Percentiles rank a stretch among this genome's conserved stretches.
Conservation (phyloP, 1,140 invertebrate genomes). For the Trissolcus basalis region DNA sequence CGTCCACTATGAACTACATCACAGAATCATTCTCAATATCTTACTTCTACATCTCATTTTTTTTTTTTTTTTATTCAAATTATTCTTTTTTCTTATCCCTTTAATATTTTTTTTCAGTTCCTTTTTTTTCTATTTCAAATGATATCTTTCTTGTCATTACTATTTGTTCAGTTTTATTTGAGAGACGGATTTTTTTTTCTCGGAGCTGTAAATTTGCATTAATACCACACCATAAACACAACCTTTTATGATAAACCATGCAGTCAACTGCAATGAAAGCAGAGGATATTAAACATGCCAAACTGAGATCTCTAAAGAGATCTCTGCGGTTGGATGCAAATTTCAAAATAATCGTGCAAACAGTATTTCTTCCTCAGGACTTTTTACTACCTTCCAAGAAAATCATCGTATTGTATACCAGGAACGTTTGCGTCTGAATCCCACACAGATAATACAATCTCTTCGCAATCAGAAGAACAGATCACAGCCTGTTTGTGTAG, state of each 20-base stretch:
- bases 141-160: no score
- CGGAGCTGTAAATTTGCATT: no score
- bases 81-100: neutral
- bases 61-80: neutral
- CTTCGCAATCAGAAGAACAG: slow-evolving; percentile 82
- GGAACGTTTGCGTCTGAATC: slow-evolving; percentile 90
- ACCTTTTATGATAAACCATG: slow-evolving; percentile 11
- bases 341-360: slow-evolving; percentile 7
- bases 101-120: no score
- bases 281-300: neutral
- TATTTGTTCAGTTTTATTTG: no score
- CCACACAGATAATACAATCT: slow-evolving; percentile 84
- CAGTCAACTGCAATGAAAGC: slow-evolving; percentile 36
- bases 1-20: slow-evolving; percentile 75
- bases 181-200: no score
- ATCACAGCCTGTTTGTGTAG: slow-evolving; percentile 80
- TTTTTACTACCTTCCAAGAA: slow-evolving; percentile 85
- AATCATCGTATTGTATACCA: slow-evolving; percentile 88
- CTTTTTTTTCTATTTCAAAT: no score
- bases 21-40: slow-evolving; percentile 67
- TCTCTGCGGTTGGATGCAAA: no score
- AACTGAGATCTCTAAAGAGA: no score
- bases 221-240: no score
- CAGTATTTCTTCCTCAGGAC: slow-evolving; percentile 49
- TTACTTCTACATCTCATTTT: neutral